Evolutionary conservation across 2,113 vertebrate genomes (phyloP).

Genomic region (Carettochelys insculpta): DNA sequence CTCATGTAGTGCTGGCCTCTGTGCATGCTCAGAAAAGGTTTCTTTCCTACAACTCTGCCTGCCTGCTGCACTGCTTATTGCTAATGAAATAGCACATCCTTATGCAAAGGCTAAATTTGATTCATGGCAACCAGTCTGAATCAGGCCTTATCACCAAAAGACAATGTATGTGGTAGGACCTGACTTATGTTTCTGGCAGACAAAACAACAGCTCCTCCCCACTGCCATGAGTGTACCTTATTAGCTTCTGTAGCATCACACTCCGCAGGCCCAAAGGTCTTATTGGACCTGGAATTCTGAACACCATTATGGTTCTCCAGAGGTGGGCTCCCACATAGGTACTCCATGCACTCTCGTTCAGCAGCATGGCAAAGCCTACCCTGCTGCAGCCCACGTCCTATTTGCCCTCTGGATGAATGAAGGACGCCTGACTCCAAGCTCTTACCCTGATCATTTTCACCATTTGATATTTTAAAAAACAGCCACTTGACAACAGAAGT

Average conservation of each 20-base stretch:
- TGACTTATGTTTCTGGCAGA: slow-evolving; percentile 5
- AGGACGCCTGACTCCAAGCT: slow-evolving; percentile 52
- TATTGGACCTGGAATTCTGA: slow-evolving; percentile 33
- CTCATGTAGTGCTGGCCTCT: rapidly evolving
- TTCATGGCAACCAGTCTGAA: neutral
- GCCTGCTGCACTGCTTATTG: neutral
- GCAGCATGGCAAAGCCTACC: slow-evolving; percentile 13
- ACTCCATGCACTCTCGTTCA: neutral
- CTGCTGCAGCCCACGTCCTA: slow-evolving; percentile 39
- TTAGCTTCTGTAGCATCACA: neutral
- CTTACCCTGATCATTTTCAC: slow-evolving; percentile 51
- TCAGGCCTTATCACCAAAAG: slow-evolving; percentile 18
- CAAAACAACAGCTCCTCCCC: slow-evolving; percentile 8
- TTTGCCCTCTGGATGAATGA: slow-evolving; percentile 58
- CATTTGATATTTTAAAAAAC: slow-evolving; percentile 60
- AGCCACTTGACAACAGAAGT: slow-evolving; percentile 43
- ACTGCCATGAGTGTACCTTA: slow-evolving; percentile 17
- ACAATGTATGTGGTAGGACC: neutral
- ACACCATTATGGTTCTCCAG: slow-evolving; percentile 9
- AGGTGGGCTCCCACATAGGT: neutral
- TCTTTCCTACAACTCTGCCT: neutral
- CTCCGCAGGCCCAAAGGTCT: neutral
- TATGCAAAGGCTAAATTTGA: neutral
- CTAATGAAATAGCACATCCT: slow-evolving; percentile 16
- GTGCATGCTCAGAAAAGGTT: neutral